A percentile compares a stretch with the other conserved stretches of the same genome.
Evolutionary conservation across 2,888 invertebrate species (phyloP).

Genomic region (Brenthis hecate): DNA sequence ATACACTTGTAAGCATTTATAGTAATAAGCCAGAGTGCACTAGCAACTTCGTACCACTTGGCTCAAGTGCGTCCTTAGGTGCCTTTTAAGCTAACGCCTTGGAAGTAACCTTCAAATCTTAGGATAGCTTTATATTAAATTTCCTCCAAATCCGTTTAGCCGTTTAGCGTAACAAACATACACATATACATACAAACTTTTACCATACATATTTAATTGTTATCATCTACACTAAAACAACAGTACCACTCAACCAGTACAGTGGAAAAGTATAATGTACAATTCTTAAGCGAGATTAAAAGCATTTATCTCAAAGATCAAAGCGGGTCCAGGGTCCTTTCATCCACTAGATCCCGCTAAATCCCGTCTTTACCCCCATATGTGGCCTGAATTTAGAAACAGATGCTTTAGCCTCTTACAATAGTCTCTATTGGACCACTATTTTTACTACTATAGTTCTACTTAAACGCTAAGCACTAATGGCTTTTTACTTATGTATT

Average conservation of each 20-base stretch:
- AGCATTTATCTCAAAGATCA: constrained; percentile 36
- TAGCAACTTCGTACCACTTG: too few relatives aligned
- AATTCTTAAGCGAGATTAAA: constrained; percentile 32
- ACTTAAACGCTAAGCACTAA: too few relatives aligned
- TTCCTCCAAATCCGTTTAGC: too few relatives aligned
- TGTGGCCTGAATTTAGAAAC: constrained; percentile 27
- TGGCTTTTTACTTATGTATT: too few relatives aligned
- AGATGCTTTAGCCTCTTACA: not conserved
- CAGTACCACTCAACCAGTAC: not conserved
- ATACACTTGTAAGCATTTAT: too few relatives aligned
- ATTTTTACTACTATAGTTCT: not conserved
- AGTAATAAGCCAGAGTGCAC: too few relatives aligned
- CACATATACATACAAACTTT: too few relatives aligned
- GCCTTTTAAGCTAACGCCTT: too few relatives aligned
- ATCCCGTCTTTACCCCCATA: constrained; percentile 30
- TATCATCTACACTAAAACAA: not conserved
- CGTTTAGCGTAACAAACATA: too few relatives aligned
- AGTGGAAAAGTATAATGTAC: constrained; percentile 16
- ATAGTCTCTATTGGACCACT: not conserved
- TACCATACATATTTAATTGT: not conserved
- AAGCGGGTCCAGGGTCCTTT: constrained; percentile 30
- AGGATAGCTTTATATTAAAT: too few relatives aligned
- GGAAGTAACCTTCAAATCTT: too few relatives aligned
- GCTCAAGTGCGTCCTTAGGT: too few relatives aligned
- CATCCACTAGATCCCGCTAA: constrained; percentile 26